Conservation (phyloP, 2,888 invertebrate species). For the Bibio marci region DNA sequence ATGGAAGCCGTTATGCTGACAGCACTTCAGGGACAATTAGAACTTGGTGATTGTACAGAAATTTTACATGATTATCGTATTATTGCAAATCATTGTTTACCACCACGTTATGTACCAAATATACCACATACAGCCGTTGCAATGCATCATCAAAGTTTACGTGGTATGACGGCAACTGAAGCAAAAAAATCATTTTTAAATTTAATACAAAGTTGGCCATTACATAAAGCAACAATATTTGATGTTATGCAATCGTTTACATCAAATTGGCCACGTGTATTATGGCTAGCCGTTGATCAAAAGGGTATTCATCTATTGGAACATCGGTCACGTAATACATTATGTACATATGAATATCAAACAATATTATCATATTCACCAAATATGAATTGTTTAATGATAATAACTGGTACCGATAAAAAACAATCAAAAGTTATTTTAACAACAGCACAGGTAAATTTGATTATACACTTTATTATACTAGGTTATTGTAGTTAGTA, state of each 20-base stretch:
- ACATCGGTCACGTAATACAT: constrained; percentile 69
- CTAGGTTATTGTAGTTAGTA: constrained; percentile 1
- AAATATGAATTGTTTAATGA: constrained; percentile 80
- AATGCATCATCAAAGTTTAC: constrained; percentile 77
- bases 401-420: constrained; percentile 76
- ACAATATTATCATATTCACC: constrained; percentile 84
- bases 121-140: constrained; percentile 71
- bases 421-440: constrained; percentile 90
- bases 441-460: constrained; percentile 71
- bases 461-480: too few relatives aligned
- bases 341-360: constrained; percentile 82
- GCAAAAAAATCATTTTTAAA: constrained; percentile 87
- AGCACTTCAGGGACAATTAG: constrained; percentile 83
- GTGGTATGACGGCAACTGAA: constrained; percentile 70
- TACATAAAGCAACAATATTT: constrained; percentile 83
- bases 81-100: constrained; percentile 66
- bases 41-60: constrained; percentile 67
- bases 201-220: constrained; percentile 83
- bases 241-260: constrained; percentile 96
- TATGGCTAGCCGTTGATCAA: constrained; percentile 89
- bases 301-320: constrained; percentile 79
- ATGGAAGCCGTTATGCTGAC: constrained; percentile 92
- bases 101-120: constrained; percentile 61
- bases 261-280: constrained; percentile 82
- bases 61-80: constrained; percentile 44